Evolutionary conservation across 2,113 vertebrate species (phyloP).

Genomic region (Hippocampus mohnikei): DNA sequence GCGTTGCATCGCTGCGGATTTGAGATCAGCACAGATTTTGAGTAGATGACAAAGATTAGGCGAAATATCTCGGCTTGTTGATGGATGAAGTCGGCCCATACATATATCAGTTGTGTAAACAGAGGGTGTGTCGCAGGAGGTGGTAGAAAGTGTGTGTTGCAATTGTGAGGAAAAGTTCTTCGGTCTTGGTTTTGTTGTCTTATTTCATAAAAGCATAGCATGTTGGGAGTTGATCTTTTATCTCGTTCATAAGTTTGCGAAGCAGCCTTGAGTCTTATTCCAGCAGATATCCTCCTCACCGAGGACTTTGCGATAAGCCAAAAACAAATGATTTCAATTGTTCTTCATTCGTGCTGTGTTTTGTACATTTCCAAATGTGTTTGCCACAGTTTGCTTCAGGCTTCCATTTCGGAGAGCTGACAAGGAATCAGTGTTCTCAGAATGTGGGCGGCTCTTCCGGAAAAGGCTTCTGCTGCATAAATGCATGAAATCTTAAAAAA

Average conservation of each 20-base stretch:
- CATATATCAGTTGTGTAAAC: too few species aligned
- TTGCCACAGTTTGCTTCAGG: background rate
- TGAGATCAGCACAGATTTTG: too few species aligned
- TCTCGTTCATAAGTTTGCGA: background rate
- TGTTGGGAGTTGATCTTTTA: background rate
- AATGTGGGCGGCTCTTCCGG: constrained; percentile 5
- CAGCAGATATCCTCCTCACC: background rate
- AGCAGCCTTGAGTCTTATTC: background rate
- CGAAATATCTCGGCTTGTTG: too few species aligned
- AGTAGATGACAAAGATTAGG: too few species aligned
- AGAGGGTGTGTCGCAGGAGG: too few species aligned
- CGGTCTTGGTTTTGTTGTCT: too few species aligned
- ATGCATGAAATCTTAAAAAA: constrained; percentile 19
- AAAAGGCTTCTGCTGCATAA: background rate
- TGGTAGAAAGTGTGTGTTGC: too few species aligned
- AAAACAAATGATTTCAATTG: constrained; percentile 40
- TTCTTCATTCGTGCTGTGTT: constrained; percentile 48
- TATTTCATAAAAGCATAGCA: too few species aligned
- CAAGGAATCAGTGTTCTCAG: constrained; percentile 4
- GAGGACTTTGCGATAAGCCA: constrained; percentile 11
- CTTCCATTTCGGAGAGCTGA: constrained; percentile 24
- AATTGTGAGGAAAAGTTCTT: too few species aligned
- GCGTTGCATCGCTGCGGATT: too few species aligned
- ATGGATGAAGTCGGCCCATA: too few species aligned
- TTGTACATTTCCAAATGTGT: constrained; percentile 15